phyloP scores from a whole-genome alignment of 2,888 invertebrate genomes.

The Cataglyphis albicans region DNA sequence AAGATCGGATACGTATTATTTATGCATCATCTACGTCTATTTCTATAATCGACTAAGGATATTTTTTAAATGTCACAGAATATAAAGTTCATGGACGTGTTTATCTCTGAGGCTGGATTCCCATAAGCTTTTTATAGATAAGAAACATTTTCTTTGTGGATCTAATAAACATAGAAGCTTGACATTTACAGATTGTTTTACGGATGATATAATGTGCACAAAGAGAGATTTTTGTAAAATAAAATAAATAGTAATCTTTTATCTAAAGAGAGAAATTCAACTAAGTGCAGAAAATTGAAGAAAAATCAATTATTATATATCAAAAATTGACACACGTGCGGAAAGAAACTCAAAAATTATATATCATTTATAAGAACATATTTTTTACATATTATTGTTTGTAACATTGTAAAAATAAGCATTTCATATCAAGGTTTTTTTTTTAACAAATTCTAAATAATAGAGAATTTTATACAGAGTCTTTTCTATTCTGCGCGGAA shows the following conservation, averaged over 20 bases:
- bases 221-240: constrained; percentile 24
- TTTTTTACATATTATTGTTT: too few relatives aligned
- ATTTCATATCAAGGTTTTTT: background rate
- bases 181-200: constrained; percentile 44
- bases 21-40: constrained; percentile 22
- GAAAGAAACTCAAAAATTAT: background rate
- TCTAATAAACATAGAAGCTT: constrained; percentile 50
- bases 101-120: constrained; percentile 18
- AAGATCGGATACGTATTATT: constrained; percentile 36
- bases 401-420: background rate
- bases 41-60: constrained; percentile 5
- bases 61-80: constrained; percentile 49
- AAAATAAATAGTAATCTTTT: background rate
- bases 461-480: background rate
- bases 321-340: background rate
- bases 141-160: constrained; percentile 33
- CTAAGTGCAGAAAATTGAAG: background rate
- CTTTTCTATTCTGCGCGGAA: background rate
- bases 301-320: too few relatives aligned
- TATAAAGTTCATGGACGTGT: constrained; percentile 44
- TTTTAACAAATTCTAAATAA: background rate
- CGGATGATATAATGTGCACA: background rate
- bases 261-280: background rate
- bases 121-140: constrained; percentile 32
- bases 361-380: background rate